Base-by-base conservation (phyloP, 2,113 vertebrate species). In the Erythrocercus mccallii region DNA sequence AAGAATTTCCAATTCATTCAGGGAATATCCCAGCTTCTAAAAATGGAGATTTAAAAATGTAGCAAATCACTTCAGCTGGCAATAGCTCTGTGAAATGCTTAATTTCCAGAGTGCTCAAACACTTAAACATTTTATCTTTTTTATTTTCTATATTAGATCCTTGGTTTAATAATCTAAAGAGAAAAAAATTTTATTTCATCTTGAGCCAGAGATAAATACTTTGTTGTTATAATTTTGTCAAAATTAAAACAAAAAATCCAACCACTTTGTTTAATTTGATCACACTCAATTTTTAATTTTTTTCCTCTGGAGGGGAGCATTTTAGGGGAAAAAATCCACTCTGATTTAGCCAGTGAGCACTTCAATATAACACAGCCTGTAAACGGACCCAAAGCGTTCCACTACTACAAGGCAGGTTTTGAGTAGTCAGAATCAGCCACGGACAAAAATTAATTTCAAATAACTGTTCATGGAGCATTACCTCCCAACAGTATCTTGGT, bases 231-330 rank as follows among this genome's bases (percentile, higher is more conserved):
- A 69, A 45, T 85, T 65, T 77, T 69, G 10, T 35, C 53, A 69
- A 65, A 33, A 53, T 72, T 42, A 22, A n/a, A 81, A 53, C 14
- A 42, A 44, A 51, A 68, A 81, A 58, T 0, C 4, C 11, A 40
- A 27, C 3, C 40, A 42, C 28, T 85, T 85, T 51, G 18, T 38
- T 76, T 64, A 8, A 81, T 81, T 85, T 48, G 17, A 80, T 76
- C 8, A 2, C 6, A n/a, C 6, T 64, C 1, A 0, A 11, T 53
- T 70, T 57, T 58, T 20, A 13, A 2, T n/a, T 31, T 35, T 66
- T n/a, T 15, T 16, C 5, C 37, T 58, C 19, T 33, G 10, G 4
- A 1, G 6, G 15, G 7, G 11, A 23, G 18, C 2, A 45, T 80
- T 94, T 86, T 40, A 20, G 57, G 77, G 10, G 27, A 35, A 23